Percentiles rank a stretch among this genome's conserved stretches.
Evolutionary conservation across 2,113 vertebrate species (phyloP).

Genomic region (Neotoma lepida): DNA sequence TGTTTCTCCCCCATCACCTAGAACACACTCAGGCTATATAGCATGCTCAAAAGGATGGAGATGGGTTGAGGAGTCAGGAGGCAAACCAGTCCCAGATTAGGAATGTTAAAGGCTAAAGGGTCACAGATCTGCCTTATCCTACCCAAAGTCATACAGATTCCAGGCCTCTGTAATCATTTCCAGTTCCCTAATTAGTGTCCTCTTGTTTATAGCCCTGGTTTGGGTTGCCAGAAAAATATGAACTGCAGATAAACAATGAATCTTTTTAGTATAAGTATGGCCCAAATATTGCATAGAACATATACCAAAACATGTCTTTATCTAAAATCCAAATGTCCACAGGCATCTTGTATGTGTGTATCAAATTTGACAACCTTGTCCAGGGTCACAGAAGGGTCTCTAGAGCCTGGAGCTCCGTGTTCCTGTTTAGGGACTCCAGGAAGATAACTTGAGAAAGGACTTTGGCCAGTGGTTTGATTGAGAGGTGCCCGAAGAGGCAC

Average conservation of each 20-base stretch:
- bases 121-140: conserved; percentile 25
- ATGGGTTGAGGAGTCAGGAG: neutral
- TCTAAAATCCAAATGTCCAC: conserved; percentile 13
- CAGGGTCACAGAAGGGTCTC: conserved; percentile 3
- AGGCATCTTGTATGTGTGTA: neutral
- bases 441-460: conserved; percentile 15
- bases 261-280: neutral
- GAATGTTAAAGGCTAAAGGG: conserved; percentile 55
- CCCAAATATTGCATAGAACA: neutral
- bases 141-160: conserved; percentile 43
- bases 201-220: conserved; percentile 40
- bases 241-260: conserved; percentile 54
- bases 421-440: neutral
- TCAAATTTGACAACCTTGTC: neutral
- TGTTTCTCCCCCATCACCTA: neutral
- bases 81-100: conserved; percentile 42
- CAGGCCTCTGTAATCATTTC: conserved; percentile 59
- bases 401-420: neutral
- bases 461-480: neutral
- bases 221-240: conserved; percentile 54
- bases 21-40: neutral
- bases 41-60: neutral
- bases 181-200: conserved; percentile 59
- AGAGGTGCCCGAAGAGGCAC: neutral
- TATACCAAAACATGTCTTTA: neutral